phyloP scores from a whole-genome alignment of 2,113 vertebrate genomes.

The Leptodactylus fuscus region DNA sequence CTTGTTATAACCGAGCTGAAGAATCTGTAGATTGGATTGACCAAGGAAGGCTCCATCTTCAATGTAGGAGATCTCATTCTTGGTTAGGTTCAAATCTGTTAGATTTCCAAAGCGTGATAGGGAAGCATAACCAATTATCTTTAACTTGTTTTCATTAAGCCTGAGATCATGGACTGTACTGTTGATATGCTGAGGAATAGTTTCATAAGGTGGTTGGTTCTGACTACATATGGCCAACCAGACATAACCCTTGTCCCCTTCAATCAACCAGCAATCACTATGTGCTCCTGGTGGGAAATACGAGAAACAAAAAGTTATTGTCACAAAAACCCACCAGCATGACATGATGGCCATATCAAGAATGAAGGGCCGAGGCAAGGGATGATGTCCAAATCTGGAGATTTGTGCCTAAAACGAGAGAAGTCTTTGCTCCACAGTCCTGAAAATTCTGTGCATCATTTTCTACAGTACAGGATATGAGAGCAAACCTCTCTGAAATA shows the following conservation, averaged over 20 bases:
- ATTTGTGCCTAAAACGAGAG: slow-evolving; percentile 60
- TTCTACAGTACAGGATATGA: slow-evolving; percentile 26
- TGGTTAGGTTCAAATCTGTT: slow-evolving; percentile 97
- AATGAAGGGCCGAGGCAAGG: background rate
- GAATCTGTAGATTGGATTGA: slow-evolving; percentile 93
- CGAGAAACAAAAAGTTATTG: slow-evolving; percentile 73
- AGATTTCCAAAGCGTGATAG: slow-evolving; percentile 97
- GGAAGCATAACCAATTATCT: slow-evolving; percentile 91
- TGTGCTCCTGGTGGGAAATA: slow-evolving; percentile 75
- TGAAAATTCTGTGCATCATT: slow-evolving; percentile 65
- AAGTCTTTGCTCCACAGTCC: slow-evolving; percentile 66
- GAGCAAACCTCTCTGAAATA: slow-evolving; percentile 3
- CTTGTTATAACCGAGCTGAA: slow-evolving; percentile 96
- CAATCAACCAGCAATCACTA: slow-evolving; percentile 97
- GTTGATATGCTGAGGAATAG: slow-evolving; percentile 98
- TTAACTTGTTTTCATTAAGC: slow-evolving; percentile 97
- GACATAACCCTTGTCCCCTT: slow-evolving; percentile 97
- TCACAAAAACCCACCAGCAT: slow-evolving; percentile 74
- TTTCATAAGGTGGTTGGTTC: slow-evolving; percentile 98
- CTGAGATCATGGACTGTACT: slow-evolving; percentile 96
- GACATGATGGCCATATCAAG: slow-evolving; percentile 68
- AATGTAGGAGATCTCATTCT: slow-evolving; percentile 97
- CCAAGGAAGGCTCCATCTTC: slow-evolving; percentile 96
- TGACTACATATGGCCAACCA: slow-evolving; percentile 99
- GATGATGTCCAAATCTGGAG: slow-evolving; percentile 4